These are phyloP conservation scores for Eospalax fontanierii DNA, from an alignment of 2,797 vertebrate species.

Conservation along the genomic window DNA sequence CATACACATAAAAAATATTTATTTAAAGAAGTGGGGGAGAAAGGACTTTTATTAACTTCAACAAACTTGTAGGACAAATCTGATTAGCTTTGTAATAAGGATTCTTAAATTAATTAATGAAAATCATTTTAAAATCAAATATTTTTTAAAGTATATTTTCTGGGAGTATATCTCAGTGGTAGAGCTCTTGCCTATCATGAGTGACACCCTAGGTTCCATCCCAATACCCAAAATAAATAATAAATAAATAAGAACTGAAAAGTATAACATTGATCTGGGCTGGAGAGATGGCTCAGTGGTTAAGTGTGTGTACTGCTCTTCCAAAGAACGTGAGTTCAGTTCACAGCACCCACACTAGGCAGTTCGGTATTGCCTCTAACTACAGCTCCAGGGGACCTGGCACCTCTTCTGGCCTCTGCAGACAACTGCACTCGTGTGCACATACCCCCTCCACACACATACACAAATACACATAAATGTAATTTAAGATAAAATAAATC, in stretches of 20 bases:
- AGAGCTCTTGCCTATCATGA: neutral
- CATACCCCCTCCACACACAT: too few relatives aligned
- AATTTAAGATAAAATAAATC: too few relatives aligned
- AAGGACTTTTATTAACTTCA: slow-evolving; percentile 32
- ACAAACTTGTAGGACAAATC: slow-evolving; percentile 21
- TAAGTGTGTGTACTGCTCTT: neutral
- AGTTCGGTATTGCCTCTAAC: neutral
- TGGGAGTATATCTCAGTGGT: neutral
- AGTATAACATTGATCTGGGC: slow-evolving; percentile 15
- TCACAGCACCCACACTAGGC: neutral
- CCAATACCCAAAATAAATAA: neutral
- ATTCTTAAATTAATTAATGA: slow-evolving; percentile 34
- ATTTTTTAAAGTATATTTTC: neutral
- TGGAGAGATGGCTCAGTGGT: neutral
- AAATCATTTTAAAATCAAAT: slow-evolving; percentile 40
- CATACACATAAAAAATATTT: too few relatives aligned
- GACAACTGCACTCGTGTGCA: too few relatives aligned
- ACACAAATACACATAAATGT: too few relatives aligned
- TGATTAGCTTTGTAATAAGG: slow-evolving; percentile 27
- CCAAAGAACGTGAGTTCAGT: neutral
- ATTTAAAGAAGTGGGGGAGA: neutral
- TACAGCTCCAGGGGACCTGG: neutral
- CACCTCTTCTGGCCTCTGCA: too few relatives aligned
- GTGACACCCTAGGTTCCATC: neutral
- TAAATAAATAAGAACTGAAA: neutral